Percentiles rank a stretch among this genome's conserved stretches.
Evolutionary conservation across 1,140 invertebrate species (phyloP).

Genomic region (Temnothorax curvispinosus): DNA sequence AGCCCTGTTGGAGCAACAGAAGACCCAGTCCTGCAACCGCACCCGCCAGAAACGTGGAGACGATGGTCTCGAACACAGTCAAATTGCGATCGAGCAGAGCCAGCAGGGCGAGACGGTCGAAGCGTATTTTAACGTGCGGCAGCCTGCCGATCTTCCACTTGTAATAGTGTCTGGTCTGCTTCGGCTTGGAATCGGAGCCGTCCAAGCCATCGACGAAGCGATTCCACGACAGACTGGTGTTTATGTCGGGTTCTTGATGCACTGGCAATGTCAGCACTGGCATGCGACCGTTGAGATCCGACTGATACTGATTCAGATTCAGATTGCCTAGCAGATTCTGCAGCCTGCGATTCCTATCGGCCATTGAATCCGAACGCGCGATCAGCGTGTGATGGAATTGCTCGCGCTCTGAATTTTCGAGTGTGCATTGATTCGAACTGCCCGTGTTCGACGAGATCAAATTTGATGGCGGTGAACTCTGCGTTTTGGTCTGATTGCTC

Average conservation of each 20-base stretch:
- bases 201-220: conserved; percentile 80
- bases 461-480: conserved; percentile 76
- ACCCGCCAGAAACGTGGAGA: conserved; percentile 94
- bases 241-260: conserved; percentile 76
- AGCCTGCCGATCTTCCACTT: conserved; percentile 93
- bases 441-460: conserved; percentile 74
- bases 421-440: conserved; percentile 68
- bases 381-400: conserved; percentile 66
- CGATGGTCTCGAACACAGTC: conserved; percentile 93
- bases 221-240: conserved; percentile 81
- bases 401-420: conserved; percentile 71
- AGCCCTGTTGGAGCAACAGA: conserved; percentile 92
- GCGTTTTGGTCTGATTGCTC: conserved; percentile 79
- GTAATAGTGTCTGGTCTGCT: conserved; percentile 92
- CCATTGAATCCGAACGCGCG: conserved; percentile 68
- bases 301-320: conserved; percentile 65
- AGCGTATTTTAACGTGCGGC: conserved; percentile 91
- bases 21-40: conserved; percentile 94
- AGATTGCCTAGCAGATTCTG: conserved; percentile 79
- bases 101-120: conserved; percentile 96
- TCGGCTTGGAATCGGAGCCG: conserved; percentile 75
- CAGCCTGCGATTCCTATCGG: conserved; percentile 75
- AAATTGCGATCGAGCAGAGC: conserved; percentile 97
- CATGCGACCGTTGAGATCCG: conserved; percentile 74
- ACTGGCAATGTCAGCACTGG: conserved; percentile 75